A percentile compares a stretch with the other conserved stretches of the same genome.
phyloP scores from a whole-genome alignment of 2,113 vertebrate species.

The Pholis gunnellus region DNA sequence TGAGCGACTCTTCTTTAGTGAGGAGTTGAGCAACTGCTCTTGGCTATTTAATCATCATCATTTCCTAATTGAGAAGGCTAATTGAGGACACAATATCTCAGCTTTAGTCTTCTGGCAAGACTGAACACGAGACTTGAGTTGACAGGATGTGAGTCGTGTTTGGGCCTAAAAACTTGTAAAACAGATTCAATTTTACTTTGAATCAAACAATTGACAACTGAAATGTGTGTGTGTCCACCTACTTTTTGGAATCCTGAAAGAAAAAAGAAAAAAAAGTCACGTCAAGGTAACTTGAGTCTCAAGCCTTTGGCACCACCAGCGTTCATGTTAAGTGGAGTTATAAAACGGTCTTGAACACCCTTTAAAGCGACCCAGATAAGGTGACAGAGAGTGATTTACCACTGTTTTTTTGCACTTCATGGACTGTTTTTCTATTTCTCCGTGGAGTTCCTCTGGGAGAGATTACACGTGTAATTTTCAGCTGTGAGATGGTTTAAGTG shows the following conservation, averaged over 20 bases:
- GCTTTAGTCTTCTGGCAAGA: constrained; percentile 19
- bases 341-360: constrained; percentile 73
- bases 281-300: constrained; percentile 45
- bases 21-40: constrained; percentile 17
- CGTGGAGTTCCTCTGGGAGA: constrained; percentile 78
- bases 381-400: constrained; percentile 84
- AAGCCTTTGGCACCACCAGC: constrained; percentile 58
- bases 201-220: constrained; percentile 26
- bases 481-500: constrained; percentile 84
- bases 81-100: constrained; percentile 50
- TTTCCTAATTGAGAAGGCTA: constrained; percentile 34
- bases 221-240: not conserved
- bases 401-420: constrained; percentile 81
- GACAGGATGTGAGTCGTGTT: constrained; percentile 4
- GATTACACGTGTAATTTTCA: constrained; percentile 86
- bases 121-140: not conserved
- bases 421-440: constrained; percentile 83
- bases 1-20: not conserved
- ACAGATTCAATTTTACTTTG: not conserved
- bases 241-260: constrained; percentile 4
- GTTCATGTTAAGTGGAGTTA: constrained; percentile 75
- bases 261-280: not conserved
- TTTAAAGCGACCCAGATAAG: constrained; percentile 77
- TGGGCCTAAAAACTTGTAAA: constrained; percentile 13
- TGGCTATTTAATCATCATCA: constrained; percentile 32